Evolutionary conservation across 2,113 vertebrate genomes (phyloP).

Genomic region (Gobio gobio): DNA sequence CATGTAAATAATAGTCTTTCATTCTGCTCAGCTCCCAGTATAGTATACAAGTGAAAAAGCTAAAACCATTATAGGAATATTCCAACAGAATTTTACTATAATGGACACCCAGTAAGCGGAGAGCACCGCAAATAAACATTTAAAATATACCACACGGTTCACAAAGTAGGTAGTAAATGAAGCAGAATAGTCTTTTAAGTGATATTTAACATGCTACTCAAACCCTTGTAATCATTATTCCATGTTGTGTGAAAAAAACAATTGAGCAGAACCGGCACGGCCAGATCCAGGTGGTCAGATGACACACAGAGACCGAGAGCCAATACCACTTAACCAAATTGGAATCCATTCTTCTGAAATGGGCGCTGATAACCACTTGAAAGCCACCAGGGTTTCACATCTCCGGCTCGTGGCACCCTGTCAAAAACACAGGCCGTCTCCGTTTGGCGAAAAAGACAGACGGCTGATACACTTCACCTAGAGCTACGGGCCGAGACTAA

Average conservation of each 20-base stretch:
- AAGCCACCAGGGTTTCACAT: slow-evolving; percentile 33
- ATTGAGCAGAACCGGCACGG: background rate
- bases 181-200: background rate
- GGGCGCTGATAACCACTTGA: slow-evolving; percentile 13
- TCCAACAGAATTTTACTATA: background rate
- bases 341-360: slow-evolving; percentile 20
- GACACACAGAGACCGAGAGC: slow-evolving; percentile 15
- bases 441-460: background rate
- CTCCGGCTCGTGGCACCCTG: background rate
- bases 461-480: slow-evolving; percentile 16
- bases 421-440: slow-evolving; percentile 20
- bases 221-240: background rate
- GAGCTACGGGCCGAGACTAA: slow-evolving; percentile 42
- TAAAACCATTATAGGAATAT: background rate
- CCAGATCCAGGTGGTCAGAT: slow-evolving; percentile 17
- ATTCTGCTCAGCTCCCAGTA: background rate
- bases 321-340: slow-evolving; percentile 44
- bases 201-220: background rate
- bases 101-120: background rate
- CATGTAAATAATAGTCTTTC: background rate
- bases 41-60: too few relatives aligned
- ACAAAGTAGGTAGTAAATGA: background rate
- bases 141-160: background rate
- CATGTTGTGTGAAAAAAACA: background rate
- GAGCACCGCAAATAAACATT: background rate